phyloP scores from a whole-genome alignment of 2,113 vertebrate species.

The Pelvicachromis taeniatus region DNA sequence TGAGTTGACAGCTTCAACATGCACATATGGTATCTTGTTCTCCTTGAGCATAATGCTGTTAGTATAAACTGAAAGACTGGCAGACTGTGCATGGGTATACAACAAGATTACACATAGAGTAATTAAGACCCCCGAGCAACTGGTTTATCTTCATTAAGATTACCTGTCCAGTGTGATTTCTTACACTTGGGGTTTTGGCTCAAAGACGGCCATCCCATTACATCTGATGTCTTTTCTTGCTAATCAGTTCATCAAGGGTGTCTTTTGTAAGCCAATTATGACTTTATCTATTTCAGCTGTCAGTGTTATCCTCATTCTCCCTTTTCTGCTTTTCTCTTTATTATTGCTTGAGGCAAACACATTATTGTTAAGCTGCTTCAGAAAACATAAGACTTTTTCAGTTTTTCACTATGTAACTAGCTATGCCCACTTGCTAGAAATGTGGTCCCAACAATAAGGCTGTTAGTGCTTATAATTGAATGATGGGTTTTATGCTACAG shows the following conservation, averaged over 20 bases:
- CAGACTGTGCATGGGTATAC: conserved; percentile 17
- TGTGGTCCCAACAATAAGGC: background rate
- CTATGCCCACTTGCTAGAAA: background rate
- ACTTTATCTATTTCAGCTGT: background rate
- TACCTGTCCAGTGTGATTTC: conserved; percentile 36
- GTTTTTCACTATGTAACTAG: background rate
- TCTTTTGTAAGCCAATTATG: background rate
- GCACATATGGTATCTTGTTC: conserved; percentile 50
- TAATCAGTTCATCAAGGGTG: conserved; percentile 6
- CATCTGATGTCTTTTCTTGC: conserved; percentile 38
- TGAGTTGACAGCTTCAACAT: conserved; percentile 34
- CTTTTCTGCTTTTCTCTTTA: background rate
- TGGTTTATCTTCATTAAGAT: conserved; percentile 54
- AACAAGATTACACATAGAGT: conserved; percentile 44
- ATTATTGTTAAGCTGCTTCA: background rate
- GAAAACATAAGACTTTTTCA: background rate
- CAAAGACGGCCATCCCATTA: conserved; percentile 12
- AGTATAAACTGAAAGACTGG: conserved; percentile 30
- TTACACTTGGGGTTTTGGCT: conserved; percentile 10
- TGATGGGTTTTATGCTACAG: background rate
- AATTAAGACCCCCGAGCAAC: conserved; percentile 47
- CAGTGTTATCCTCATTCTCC: background rate
- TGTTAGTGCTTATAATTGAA: background rate
- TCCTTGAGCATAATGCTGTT: conserved; percentile 39
- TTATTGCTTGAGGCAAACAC: background rate